Percentiles rank a stretch among this genome's conserved stretches.
Evolutionary conservation across 2,888 invertebrate species (phyloP).

Genomic region (Operophtera brumata): DNA sequence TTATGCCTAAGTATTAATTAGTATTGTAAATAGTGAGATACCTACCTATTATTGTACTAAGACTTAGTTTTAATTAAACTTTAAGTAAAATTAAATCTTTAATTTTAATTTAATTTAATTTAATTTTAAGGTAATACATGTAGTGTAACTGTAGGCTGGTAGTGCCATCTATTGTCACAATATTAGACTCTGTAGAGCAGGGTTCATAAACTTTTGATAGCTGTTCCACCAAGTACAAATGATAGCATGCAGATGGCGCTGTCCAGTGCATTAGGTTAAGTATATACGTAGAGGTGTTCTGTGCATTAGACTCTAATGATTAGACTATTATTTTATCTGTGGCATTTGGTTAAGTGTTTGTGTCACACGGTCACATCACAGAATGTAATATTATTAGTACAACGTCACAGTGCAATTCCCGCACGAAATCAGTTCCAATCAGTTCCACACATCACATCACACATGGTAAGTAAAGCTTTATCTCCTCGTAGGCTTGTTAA

Average conservation of each 20-base stretch:
- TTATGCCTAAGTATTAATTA: neutral
- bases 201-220: neutral
- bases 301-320: too few species aligned
- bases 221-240: neutral
- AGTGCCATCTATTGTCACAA: constrained; percentile 10
- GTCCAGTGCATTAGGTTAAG: too few species aligned
- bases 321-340: neutral
- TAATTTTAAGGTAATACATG: neutral
- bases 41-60: neutral
- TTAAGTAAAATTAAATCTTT: neutral
- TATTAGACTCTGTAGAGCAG: neutral
- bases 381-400: too few species aligned
- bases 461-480: too few species aligned
- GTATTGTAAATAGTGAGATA: constrained; percentile 12
- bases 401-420: too few species aligned
- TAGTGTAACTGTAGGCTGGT: neutral
- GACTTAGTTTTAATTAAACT: neutral
- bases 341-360: too few species aligned
- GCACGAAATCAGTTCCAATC: too few species aligned
- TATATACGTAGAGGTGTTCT: too few species aligned
- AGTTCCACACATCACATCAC: too few species aligned
- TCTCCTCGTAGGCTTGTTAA: too few species aligned
- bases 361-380: too few species aligned
- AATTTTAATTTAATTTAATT: neutral
- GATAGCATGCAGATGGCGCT: constrained; percentile 5